Conservation (phyloP, 2,797 vertebrate genomes). For the Acomys russatus region DNA sequence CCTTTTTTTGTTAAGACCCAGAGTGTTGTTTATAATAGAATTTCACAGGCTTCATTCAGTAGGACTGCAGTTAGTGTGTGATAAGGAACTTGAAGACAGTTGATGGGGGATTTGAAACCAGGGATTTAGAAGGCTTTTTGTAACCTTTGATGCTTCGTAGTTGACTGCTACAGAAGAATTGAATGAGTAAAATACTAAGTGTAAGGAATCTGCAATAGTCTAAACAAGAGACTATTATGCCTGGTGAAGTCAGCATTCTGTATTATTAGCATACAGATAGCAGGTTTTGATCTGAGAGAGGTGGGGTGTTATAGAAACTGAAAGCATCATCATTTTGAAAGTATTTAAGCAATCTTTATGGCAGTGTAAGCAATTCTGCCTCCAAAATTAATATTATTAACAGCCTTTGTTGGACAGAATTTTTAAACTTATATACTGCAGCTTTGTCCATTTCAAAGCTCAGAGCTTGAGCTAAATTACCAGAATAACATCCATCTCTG, state of each 20-base stretch:
- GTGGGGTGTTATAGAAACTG: not conserved
- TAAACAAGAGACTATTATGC: not conserved
- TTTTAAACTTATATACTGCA: conserved; percentile 23
- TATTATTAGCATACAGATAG: not conserved
- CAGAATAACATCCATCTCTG: not conserved
- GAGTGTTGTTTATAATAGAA: not conserved
- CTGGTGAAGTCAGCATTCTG: not conserved
- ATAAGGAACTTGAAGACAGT: not conserved
- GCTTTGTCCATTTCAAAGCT: not conserved
- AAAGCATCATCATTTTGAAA: not conserved
- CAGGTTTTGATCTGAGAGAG: not conserved
- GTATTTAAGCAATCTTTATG: not conserved
- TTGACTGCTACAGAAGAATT: not conserved
- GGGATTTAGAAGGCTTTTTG: not conserved
- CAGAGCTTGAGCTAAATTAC: conserved; percentile 24
- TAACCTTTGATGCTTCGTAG: not conserved
- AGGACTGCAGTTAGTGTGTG: not conserved
- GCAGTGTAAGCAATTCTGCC: conserved; percentile 5
- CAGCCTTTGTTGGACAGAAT: not conserved
- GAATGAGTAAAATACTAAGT: not conserved
- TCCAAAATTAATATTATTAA: conserved; percentile 40
- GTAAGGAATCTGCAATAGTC: not conserved
- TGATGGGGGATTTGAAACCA: not conserved
- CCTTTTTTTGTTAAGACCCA: not conserved
- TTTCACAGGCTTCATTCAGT: not conserved